These are phyloP conservation scores for Lordiphosa andalusiaca DNA, from an alignment of 2,888 invertebrate genomes.

Conservation along the genomic window DNA sequence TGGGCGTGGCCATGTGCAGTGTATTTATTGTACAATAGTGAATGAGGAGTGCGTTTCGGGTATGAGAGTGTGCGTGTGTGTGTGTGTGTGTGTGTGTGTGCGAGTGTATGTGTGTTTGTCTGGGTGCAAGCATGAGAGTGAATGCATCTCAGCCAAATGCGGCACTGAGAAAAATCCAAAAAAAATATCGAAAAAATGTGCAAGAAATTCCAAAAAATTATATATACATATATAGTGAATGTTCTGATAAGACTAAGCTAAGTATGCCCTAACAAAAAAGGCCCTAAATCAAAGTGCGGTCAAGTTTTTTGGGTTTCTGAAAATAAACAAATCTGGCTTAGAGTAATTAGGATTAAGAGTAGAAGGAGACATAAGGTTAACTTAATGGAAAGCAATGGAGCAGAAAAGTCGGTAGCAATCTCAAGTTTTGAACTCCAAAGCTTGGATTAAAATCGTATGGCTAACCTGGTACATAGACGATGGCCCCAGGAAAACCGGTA, in stretches of 20 bases:
- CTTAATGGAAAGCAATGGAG: background rate
- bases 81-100: constrained; percentile 20
- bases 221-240: no score
- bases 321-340: no score
- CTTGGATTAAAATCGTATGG: constrained; percentile 38
- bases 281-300: no score
- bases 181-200: constrained; percentile 21
- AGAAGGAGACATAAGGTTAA: no score
- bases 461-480: constrained; percentile 77
- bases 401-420: constrained; percentile 35
- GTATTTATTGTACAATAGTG: constrained; percentile 48
- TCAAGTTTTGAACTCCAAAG: constrained; percentile 56
- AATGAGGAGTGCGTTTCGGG: constrained; percentile 22
- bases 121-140: constrained; percentile 55
- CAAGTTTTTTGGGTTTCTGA: no score
- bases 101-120: constrained; percentile 17
- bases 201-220: constrained; percentile 2
- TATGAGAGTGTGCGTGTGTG: constrained; percentile 17
- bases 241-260: no score
- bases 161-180: constrained; percentile 51
- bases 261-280: no score
- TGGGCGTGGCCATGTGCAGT: constrained; percentile 51
- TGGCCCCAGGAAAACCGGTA: constrained; percentile 78
- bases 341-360: no score
- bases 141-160: constrained; percentile 49